Evolutionary conservation across 1,140 invertebrate genomes (phyloP), one percentile per base, ranked within the genome.

Genomic region (Drosophila melanogaster): DNA sequence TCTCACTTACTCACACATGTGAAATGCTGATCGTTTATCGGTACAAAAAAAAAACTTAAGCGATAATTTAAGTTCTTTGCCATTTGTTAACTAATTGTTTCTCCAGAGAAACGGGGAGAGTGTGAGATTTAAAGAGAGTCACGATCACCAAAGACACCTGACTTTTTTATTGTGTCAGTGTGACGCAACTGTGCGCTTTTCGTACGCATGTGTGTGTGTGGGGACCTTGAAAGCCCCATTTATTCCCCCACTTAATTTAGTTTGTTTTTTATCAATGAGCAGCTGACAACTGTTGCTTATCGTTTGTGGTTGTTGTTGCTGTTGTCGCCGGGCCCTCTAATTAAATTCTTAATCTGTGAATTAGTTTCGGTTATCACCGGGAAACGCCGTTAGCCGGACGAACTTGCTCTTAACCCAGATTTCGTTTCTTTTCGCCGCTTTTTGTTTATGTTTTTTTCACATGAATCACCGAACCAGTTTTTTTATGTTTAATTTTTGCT

Each of bases 331-430:
- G 53, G 84, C 84, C 83, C 71, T 72, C 84, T 77, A 89, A 87
- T 89, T 83, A 83, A 89, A 61, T 54, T 38, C 33, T 46, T 62
- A 77, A 83, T 87, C 83, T 83, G 75, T 35, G 71, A 89, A 86
- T 83, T 86, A 41, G 55, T 40, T 65, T 83, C 64, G 71, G 77
- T 86, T 86, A 86, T 77, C 78, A 44, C 70, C 40, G 46, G 30
- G 47, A 71, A 49, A 53, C 47, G 24, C 73, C 61, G 54, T 77
- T 81, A 60, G 33, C 38, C 26, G 47, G 11, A 4, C 37, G 53
- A 58, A 47, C 35, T 55, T 40, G 43, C 50, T 40, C 33, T 46
- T 59, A 47, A 46, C 40, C 49, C 33, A 55, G 24, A 67, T 64
- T 66, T 35, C 26, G 33, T 33, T 35, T 61, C 53, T 43, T 58